Evolutionary conservation across 1,140 invertebrate genomes (phyloP), one percentile per base, ranked within the genome.

Genomic region (Palaemon carinicauda): DNA sequence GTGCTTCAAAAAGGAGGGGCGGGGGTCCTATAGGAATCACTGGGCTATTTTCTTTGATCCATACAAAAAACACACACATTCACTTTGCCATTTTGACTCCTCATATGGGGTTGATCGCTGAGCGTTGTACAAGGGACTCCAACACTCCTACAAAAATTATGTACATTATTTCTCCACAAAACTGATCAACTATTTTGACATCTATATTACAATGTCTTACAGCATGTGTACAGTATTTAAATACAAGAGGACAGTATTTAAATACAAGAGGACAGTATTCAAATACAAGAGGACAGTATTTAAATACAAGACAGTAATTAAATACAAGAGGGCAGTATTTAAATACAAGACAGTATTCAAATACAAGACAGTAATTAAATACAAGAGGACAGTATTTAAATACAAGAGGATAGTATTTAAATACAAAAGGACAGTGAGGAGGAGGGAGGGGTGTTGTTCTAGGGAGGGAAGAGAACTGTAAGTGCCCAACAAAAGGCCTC

Each of bases 151-250:
- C 75, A 84, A 84, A 84, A 84, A 85, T 79, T 85, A 71, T 71
- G 83, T 78, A 85, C 75, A 79, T 41, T 79, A 78, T 85, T 41
- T 78, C 82, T 85, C 73, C 41, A 74, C 41, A 82, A 74, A 82
- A 82, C 53, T 52, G 21, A 71, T 78, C 78, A 78, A 75, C 79
- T 69, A 65, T 53, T 79, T 51, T 52, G 83, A 85, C 83, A 84
- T 78, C 53, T 85, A 85, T 79, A 79, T 85, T 85, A 85, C 83
- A 85, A 74, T 85, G 83, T 85, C 83, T 85, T 85, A 85, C 83
- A 86, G 56, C 80, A 33, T 80, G 77, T 86, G 84, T 86, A 86
- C 84, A 86, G 33, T 86, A 86, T 86, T 56, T 86, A 86, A 80
- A 80, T 53, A 86, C 69, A 27, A 51, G n/a, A 21, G 29, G 65